Conservation (phyloP, 1,140 invertebrate species). For the Papilio aristodemus region DNA sequence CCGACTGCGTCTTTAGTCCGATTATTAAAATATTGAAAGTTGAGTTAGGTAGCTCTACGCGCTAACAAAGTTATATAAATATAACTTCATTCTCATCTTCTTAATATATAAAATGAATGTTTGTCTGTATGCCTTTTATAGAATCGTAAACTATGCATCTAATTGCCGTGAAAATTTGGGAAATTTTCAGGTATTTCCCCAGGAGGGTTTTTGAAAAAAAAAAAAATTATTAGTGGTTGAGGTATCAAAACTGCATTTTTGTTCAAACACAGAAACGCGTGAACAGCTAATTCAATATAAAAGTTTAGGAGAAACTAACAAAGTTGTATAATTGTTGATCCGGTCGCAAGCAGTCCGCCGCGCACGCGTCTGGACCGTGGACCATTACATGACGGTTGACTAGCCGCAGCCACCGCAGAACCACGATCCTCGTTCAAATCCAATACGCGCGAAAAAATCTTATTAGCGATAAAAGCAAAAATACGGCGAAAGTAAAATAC, state of each 20-base stretch:
- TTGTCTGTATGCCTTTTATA: no score
- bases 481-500: neutral
- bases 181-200: no score
- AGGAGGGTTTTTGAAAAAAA: no score
- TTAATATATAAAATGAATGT: no score
- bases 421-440: neutral
- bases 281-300: no score
- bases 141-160: no score
- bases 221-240: no score
- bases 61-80: no score
- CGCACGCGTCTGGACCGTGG: neutral
- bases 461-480: neutral
- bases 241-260: no score
- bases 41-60: neutral
- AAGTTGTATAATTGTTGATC: neutral
- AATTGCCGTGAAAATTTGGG: no score
- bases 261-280: no score
- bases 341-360: neutral
- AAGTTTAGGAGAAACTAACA: conserved; percentile 1
- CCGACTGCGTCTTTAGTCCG: no score
- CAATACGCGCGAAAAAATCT: neutral
- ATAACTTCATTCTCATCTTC: neutral
- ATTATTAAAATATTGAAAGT: neutral
- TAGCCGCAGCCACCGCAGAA: neutral
- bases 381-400: neutral